Conservation (phyloP, 1,140 invertebrate genomes). For the Micrasema minimum region DNA sequence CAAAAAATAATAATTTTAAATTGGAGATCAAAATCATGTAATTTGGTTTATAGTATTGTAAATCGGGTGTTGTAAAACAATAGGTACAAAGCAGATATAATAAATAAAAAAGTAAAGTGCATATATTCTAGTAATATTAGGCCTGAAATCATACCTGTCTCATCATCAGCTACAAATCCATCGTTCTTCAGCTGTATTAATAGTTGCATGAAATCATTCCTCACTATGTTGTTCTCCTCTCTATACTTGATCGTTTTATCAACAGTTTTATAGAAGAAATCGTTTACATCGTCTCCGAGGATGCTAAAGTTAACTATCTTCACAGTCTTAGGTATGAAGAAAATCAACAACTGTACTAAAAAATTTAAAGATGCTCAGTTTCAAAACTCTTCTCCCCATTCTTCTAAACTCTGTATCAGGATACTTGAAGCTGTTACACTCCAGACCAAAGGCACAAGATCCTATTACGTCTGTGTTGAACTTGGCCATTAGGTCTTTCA, state of each 20-base stretch:
- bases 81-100: background rate
- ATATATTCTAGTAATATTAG: background rate
- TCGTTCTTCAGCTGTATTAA: constrained; percentile 62
- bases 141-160: constrained; percentile 3
- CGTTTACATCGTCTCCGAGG: constrained; percentile 55
- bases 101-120: background rate
- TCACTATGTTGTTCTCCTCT: constrained; percentile 56
- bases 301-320: background rate
- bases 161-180: constrained; percentile 52
- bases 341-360: constrained; percentile 43
- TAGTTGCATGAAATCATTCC: constrained; percentile 62
- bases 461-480: constrained; percentile 75
- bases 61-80: too few species aligned
- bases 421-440: constrained; percentile 69
- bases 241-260: constrained; percentile 59
- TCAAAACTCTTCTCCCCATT: constrained; percentile 57
- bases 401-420: constrained; percentile 67
- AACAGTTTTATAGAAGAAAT: constrained; percentile 61
- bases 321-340: constrained; percentile 38
- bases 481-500: constrained; percentile 66
- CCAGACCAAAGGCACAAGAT: constrained; percentile 71
- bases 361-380: constrained; percentile 27
- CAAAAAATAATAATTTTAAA: too few species aligned
- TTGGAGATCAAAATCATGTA: too few species aligned
- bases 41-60: too few species aligned